Percentiles rank a stretch among this genome's conserved stretches.
Conservation (phyloP, 2,113 vertebrate genomes). For the Brachyistius frenatus region DNA sequence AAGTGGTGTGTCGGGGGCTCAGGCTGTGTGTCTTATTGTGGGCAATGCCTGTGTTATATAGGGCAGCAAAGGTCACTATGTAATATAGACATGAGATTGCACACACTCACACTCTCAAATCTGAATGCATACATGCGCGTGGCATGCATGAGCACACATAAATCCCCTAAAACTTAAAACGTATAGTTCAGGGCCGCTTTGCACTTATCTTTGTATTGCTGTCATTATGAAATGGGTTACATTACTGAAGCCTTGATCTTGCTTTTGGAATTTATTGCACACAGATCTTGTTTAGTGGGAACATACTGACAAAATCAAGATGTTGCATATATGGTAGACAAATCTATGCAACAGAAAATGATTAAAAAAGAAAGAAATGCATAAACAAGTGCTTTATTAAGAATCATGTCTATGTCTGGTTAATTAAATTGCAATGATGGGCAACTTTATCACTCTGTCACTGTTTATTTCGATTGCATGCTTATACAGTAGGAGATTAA, state of each 20-base stretch:
- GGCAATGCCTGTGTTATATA: conserved; percentile 61
- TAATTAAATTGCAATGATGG: conserved; percentile 1
- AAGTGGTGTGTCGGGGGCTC: conserved; percentile 72
- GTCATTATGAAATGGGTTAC: conserved; percentile 38
- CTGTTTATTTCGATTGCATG: neutral
- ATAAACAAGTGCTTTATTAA: too few species aligned
- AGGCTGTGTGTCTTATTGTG: conserved; percentile 64
- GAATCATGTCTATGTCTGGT: neutral
- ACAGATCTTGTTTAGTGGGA: conserved; percentile 23
- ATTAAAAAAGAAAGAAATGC: too few species aligned
- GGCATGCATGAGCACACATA: conserved; percentile 32
- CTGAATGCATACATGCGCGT: conserved; percentile 34
- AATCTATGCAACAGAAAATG: neutral
- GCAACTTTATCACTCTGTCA: neutral
- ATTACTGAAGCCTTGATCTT: conserved; percentile 34
- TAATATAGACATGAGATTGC: conserved; percentile 64
- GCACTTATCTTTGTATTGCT: conserved; percentile 50
- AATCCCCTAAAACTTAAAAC: conserved; percentile 52
- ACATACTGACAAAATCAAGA: neutral
- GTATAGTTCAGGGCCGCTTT: conserved; percentile 61
- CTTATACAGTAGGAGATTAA: neutral
- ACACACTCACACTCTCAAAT: conserved; percentile 18
- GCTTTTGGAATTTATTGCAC: conserved; percentile 24
- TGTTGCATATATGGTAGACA: conserved; percentile 5
- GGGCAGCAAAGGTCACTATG: conserved; percentile 64